Evolutionary conservation across 2,888 invertebrate species (phyloP).

Genomic region (Rhingia rostrata): DNA sequence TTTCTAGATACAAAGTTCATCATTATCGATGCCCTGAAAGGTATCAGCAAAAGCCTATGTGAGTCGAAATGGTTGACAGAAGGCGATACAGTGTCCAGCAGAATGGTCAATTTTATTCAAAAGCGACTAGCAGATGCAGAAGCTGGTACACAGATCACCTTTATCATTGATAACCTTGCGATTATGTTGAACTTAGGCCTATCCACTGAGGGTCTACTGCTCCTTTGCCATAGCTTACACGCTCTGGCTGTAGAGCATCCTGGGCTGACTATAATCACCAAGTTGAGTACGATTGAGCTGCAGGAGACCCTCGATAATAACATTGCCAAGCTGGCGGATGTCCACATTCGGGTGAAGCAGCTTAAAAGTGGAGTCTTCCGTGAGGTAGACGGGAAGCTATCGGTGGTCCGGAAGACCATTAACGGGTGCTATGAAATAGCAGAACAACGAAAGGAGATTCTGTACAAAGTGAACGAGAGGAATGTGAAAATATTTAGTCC

Average conservation of each 20-base stretch:
- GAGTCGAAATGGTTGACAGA: conserved; percentile 80
- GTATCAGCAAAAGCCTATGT: conserved; percentile 82
- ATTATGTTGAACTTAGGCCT: conserved; percentile 87
- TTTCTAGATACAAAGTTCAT: conserved; percentile 83
- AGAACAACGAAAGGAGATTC: conserved; percentile 79
- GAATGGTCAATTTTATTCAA: conserved; percentile 77
- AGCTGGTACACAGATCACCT: conserved; percentile 82
- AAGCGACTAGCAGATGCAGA: conserved; percentile 75
- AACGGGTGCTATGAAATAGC: conserved; percentile 78
- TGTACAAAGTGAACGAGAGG: conserved; percentile 89
- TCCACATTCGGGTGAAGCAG: conserved; percentile 86
- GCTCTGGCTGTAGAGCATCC: conserved; percentile 77
- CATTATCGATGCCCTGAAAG: conserved; percentile 84
- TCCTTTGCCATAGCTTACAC: conserved; percentile 79
- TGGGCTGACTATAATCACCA: conserved; percentile 85
- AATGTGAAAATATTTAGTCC: conserved; percentile 90
- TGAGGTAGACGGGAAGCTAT: conserved; percentile 88
- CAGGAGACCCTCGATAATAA: conserved; percentile 85
- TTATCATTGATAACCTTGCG: conserved; percentile 89
- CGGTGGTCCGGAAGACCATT: conserved; percentile 78
- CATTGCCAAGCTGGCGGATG: conserved; percentile 86
- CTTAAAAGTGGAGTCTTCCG: conserved; percentile 89
- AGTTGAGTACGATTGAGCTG: conserved; percentile 85
- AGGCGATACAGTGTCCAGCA: conserved; percentile 80
- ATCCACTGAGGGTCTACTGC: conserved; percentile 78